phyloP scores from a whole-genome alignment of 2,797 vertebrate species.

The Paguma larvata region DNA sequence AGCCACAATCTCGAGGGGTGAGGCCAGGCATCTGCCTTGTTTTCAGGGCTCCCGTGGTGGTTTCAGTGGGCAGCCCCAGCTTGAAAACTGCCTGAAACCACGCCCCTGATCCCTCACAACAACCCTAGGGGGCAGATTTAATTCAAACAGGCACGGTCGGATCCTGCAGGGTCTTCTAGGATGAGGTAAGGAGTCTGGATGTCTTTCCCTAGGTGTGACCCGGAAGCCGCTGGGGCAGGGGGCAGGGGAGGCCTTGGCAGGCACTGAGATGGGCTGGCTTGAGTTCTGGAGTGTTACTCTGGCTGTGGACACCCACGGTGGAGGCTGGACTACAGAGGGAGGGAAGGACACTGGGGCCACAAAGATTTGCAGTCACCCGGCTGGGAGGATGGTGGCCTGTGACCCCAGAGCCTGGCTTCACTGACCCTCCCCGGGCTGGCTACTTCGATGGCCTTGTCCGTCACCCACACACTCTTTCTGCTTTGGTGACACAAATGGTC shows the following conservation, averaged over 20 bases:
- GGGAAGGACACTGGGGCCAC: rapidly evolving
- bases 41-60: neutral
- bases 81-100: neutral
- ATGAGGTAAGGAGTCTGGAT: neutral
- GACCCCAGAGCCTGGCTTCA: neutral
- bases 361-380: neutral
- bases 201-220: neutral
- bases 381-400: neutral
- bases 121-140: neutral
- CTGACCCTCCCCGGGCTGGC: neutral
- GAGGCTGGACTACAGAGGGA: neutral
- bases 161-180: neutral
- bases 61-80: neutral
- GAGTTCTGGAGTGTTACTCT: neutral
- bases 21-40: neutral
- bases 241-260: too few relatives aligned
- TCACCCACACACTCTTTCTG: too few relatives aligned
- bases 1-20: neutral
- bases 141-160: neutral
- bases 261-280: neutral
- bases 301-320: neutral
- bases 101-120: neutral
- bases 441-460: neutral
- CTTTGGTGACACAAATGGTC: too few relatives aligned
- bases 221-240: neutral